A percentile compares a stretch with the other conserved stretches of the same genome.
Conservation (phyloP, 1,140 invertebrate species). For the Kradibia gibbosae region DNA sequence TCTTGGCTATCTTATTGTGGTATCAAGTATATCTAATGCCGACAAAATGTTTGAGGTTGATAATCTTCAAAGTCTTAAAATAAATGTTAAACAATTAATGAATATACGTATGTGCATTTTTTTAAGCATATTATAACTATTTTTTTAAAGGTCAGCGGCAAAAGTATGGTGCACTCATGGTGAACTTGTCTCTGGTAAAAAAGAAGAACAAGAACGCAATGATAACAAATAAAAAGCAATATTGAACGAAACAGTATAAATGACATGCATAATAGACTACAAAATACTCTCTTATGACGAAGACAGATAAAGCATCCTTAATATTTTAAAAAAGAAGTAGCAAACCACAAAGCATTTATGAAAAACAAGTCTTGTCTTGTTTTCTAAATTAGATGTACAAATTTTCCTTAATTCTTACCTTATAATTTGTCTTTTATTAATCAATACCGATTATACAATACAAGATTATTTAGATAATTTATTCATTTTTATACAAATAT, state of each 20-base stretch:
- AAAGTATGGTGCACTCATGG: conserved; percentile 54
- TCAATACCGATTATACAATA: background rate
- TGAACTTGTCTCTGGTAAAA: background rate
- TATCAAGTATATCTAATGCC: conserved; percentile 74
- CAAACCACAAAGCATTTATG: conserved; percentile 24
- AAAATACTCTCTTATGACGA: conserved; percentile 25
- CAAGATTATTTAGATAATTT: conserved; percentile 21
- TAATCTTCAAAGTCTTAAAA: conserved; percentile 32
- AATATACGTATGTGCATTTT: too few relatives aligned
- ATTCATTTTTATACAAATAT: background rate
- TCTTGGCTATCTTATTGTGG: conserved; percentile 80
- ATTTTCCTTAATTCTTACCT: background rate
- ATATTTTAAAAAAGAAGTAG: background rate
- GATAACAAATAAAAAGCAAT: conserved; percentile 43
- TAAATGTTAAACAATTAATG: background rate
- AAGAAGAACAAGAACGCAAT: conserved; percentile 25
- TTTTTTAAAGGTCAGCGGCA: conserved; percentile 55
- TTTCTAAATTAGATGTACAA: conserved; percentile 9
- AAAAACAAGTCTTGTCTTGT: conserved; percentile 12
- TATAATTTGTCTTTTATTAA: background rate
- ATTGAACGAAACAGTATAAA: conserved; percentile 24
- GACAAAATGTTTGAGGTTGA: conserved; percentile 71
- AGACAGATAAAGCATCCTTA: background rate
- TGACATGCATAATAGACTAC: conserved; percentile 13
- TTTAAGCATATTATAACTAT: background rate